A percentile compares a stretch with the other conserved stretches of the same genome.
Conservation (phyloP, 2,888 invertebrate species). For the Coleophora deauratella region DNA sequence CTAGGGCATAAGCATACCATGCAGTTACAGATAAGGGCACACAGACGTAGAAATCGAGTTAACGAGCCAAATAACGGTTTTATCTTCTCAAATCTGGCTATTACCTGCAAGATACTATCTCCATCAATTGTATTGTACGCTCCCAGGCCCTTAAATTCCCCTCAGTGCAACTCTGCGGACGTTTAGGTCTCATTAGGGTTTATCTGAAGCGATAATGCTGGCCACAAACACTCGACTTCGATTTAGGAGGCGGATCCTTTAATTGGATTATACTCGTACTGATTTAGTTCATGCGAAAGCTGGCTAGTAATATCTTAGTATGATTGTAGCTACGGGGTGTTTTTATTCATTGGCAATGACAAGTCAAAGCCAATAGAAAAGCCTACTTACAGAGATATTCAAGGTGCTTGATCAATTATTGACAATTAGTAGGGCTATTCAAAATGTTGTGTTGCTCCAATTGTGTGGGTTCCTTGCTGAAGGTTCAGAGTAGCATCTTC, state of each 20-base stretch:
- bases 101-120: conserved; percentile 31
- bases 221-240: not conserved
- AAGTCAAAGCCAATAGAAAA: too few relatives aligned
- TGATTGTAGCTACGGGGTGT: too few relatives aligned
- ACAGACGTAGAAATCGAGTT: conserved; percentile 28
- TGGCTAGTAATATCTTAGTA: too few relatives aligned
- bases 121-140: conserved; percentile 26
- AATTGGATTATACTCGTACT: not conserved
- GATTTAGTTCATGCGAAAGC: too few relatives aligned
- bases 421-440: too few relatives aligned
- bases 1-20: not conserved
- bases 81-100: conserved; percentile 30
- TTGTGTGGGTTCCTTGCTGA: too few relatives aligned
- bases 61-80: conserved; percentile 45
- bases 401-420: too few relatives aligned
- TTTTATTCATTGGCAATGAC: too few relatives aligned
- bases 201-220: not conserved
- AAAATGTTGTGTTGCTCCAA: too few relatives aligned
- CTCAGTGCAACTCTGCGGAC: conserved; percentile 5
- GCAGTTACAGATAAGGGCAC: conserved; percentile 17
- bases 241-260: not conserved
- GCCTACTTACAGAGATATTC: too few relatives aligned
- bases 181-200: conserved; percentile 1
- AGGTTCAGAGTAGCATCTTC: too few relatives aligned
- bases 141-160: conserved; percentile 21